phyloP scores from a whole-genome alignment of 2,797 vertebrate species.

The Brachymystax lenok region DNA sequence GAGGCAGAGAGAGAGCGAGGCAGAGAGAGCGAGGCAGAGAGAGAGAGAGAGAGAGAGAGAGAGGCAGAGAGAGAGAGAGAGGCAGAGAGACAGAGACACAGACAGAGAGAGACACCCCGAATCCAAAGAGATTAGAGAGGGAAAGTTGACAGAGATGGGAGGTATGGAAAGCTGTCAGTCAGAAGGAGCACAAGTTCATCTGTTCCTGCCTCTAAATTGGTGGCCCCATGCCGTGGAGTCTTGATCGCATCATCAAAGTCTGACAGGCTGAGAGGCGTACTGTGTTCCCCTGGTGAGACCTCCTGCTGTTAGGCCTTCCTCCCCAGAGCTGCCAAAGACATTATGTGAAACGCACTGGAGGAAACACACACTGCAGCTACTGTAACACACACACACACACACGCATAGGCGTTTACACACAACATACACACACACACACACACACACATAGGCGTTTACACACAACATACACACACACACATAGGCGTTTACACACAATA shows the following conservation, averaged over 20 bases:
- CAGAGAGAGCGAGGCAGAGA: too few relatives aligned
- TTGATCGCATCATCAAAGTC: conserved; percentile 68
- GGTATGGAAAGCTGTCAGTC: conserved; percentile 62
- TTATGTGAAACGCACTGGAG: background rate
- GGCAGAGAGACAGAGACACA: background rate
- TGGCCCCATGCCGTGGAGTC: conserved; percentile 63
- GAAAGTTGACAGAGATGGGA: conserved; percentile 4
- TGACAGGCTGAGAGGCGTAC: conserved; percentile 14
- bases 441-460: too few relatives aligned
- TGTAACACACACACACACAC: conserved; percentile 21
- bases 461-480: too few relatives aligned
- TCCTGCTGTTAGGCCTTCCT: conserved; percentile 49
- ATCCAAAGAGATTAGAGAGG: background rate
- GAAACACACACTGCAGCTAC: conserved; percentile 31
- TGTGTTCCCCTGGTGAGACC: conserved; percentile 54
- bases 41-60: too few relatives aligned
- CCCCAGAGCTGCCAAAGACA: background rate
- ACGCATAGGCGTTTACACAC: conserved; percentile 1
- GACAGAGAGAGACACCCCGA: background rate
- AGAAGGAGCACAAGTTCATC: conserved; percentile 62
- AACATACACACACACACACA: too few relatives aligned
- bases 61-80: too few relatives aligned
- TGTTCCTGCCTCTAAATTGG: conserved; percentile 68
- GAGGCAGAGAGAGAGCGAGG: background rate
- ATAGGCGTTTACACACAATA: too few relatives aligned